Evolutionary conservation across 2,797 vertebrate species (phyloP).

Genomic region (Miichthys miiuy): DNA sequence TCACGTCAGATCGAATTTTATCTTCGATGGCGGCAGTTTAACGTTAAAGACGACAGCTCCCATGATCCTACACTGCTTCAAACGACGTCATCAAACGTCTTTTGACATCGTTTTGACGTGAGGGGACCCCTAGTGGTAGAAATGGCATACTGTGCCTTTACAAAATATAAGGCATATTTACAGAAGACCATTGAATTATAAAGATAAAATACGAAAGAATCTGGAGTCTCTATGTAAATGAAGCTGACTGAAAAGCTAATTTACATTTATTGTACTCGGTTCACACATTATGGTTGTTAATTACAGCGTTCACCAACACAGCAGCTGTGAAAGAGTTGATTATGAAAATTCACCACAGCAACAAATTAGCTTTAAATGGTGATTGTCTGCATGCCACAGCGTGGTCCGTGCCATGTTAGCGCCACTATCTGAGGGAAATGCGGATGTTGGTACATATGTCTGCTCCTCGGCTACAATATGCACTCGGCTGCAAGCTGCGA

Average conservation of each 20-base stretch:
- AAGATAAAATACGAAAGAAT: background rate
- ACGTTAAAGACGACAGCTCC: no score
- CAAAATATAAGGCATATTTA: background rate
- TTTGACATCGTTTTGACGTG: no score
- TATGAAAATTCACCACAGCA: slow-evolving; percentile 20
- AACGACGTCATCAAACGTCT: no score
- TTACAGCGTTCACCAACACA: slow-evolving; percentile 28
- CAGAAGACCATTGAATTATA: background rate
- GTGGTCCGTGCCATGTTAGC: background rate
- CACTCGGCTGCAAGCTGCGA: slow-evolving; percentile 10
- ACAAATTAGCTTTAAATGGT: slow-evolving; percentile 34
- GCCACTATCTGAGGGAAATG: slow-evolving; percentile 3
- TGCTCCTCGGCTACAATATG: slow-evolving; percentile 19
- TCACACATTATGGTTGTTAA: slow-evolving; percentile 1
- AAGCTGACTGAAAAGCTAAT: background rate
- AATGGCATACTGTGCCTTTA: no score
- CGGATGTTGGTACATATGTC: slow-evolving; percentile 13
- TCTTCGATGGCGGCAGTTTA: no score
- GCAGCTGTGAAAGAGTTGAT: slow-evolving; percentile 34
- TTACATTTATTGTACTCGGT: background rate
- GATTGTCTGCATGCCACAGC: background rate
- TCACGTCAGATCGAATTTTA: no score
- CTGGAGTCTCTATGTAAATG: background rate
- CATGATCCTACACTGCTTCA: no score
- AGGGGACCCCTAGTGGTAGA: no score